Percentiles rank a stretch among this genome's conserved stretches.
Evolutionary conservation across 53 echinoderm and acorn worm species (phyloP).

Genomic region (Hippasteria phrygiana): DNA sequence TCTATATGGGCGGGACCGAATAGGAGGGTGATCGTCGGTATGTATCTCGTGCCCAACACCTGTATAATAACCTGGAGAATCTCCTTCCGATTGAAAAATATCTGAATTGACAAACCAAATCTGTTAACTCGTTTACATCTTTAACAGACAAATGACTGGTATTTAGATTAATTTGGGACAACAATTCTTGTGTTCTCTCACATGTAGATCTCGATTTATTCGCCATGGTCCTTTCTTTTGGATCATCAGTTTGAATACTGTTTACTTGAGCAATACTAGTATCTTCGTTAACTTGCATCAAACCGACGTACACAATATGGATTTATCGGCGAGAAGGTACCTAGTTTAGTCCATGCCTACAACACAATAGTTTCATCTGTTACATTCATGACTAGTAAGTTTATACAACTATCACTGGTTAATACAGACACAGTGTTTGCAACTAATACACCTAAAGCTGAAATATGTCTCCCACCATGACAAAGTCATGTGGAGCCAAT

Average conservation of each 20-base stretch:
- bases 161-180: conserved; percentile 16
- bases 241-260: not conserved
- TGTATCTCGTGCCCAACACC: no score
- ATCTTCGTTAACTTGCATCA: conserved; percentile 6
- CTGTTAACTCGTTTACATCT: not conserved
- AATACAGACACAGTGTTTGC: conserved; percentile 32
- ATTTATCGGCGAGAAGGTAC: conserved; percentile 30
- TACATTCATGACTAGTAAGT: conserved; percentile 43
- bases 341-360: conserved; percentile 49
- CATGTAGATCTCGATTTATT: not conserved
- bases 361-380: conserved; percentile 22
- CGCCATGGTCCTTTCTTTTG: not conserved
- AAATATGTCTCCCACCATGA: conserved; percentile 46
- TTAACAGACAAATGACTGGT: not conserved
- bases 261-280: not conserved
- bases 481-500: conserved; percentile 24
- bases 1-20: conserved; percentile 32
- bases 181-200: conserved; percentile 16
- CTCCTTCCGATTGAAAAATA: conserved; percentile 38
- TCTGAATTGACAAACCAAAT: conserved; percentile 8
- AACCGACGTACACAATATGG: not conserved
- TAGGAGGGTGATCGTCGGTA: conserved; percentile 28
- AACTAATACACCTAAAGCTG: conserved; percentile 46
- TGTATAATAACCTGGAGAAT: conserved; percentile 31
- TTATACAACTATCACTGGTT: conserved; percentile 11